A percentile compares a stretch with the other conserved stretches of the same genome.
Conservation (phyloP, 2,888 invertebrate genomes). For the Neoscelio sp. region DNA sequence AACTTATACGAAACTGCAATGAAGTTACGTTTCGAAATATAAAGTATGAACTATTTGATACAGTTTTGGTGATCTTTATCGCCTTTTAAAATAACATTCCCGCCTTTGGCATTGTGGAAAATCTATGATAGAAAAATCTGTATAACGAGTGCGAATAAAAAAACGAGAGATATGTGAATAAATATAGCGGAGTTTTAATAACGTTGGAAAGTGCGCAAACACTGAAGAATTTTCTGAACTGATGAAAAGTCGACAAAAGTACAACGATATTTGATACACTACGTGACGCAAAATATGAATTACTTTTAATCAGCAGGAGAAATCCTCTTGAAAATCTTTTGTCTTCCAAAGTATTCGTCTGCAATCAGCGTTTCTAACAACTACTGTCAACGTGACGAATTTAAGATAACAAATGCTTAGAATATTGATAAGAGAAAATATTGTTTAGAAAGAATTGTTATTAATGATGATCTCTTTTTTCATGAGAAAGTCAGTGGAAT, state of each 20-base stretch:
- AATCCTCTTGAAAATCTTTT: neutral
- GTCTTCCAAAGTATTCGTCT: neutral
- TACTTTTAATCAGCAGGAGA: neutral
- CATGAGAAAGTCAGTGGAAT: too few species aligned
- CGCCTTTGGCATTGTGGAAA: conserved; percentile 37
- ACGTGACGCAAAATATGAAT: conserved; percentile 13
- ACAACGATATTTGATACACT: conserved; percentile 12
- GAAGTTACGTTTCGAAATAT: conserved; percentile 34
- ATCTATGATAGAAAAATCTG: conserved; percentile 42
- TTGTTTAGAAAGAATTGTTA: too few species aligned
- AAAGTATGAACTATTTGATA: conserved; percentile 39
- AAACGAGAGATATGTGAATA: conserved; percentile 18
- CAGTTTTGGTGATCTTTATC: conserved; percentile 44
- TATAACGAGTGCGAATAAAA: conserved; percentile 40
- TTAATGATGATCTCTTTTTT: too few species aligned
- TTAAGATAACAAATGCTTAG: too few species aligned
- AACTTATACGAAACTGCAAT: conserved; percentile 39
- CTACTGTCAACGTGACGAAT: too few species aligned
- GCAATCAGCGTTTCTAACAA: neutral
- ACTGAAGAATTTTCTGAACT: conserved; percentile 25
- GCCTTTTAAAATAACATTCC: conserved; percentile 46
- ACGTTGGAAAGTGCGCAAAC: conserved; percentile 43
- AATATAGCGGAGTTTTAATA: conserved; percentile 39
- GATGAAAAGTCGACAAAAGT: conserved; percentile 40
- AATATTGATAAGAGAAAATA: too few species aligned